Conservation (phyloP, 2,113 vertebrate species). For the Podarcis muralis region DNA sequence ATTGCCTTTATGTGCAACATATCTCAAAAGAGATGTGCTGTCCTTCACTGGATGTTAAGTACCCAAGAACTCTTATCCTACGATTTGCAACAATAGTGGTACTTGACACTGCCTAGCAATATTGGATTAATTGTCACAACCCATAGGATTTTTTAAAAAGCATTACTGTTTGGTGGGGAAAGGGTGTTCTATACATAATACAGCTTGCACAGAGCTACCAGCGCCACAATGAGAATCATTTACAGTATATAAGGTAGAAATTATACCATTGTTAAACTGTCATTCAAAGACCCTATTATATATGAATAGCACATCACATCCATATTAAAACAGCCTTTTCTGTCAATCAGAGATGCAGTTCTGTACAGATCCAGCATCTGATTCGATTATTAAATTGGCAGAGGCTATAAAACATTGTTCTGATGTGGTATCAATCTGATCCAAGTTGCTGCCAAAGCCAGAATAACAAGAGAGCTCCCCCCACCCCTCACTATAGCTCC, state of each 20-base stretch:
- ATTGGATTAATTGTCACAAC: conserved; percentile 57
- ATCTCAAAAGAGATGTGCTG: conserved; percentile 51
- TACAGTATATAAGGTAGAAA: conserved; percentile 62
- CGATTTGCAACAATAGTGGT: conserved; percentile 49
- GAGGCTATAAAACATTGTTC: conserved; percentile 65
- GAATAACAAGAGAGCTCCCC: conserved; percentile 39
- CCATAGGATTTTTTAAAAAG: conserved; percentile 51
- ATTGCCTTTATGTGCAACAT: conserved; percentile 35
- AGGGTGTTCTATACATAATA: conserved; percentile 47
- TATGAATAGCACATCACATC: conserved; percentile 63
- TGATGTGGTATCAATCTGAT: conserved; percentile 61
- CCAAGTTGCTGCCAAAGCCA: conserved; percentile 47
- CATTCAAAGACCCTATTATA: conserved; percentile 70
- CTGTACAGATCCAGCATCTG: conserved; percentile 64
- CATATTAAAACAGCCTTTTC: conserved; percentile 62
- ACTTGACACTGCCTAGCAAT: conserved; percentile 58
- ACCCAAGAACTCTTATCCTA: conserved; percentile 49
- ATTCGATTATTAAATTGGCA: conserved; percentile 72
- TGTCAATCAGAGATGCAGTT: conserved; percentile 69
- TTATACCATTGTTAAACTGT: conserved; percentile 71
- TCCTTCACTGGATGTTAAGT: conserved; percentile 43
- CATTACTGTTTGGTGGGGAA: background rate
- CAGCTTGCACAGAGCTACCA: conserved; percentile 56
- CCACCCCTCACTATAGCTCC: background rate
- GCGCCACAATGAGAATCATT: conserved; percentile 67